Evolutionary conservation across 2,888 invertebrate species (phyloP), one percentile per base, ranked within the genome.

Genomic region (Scaptomyza reducta): DNA sequence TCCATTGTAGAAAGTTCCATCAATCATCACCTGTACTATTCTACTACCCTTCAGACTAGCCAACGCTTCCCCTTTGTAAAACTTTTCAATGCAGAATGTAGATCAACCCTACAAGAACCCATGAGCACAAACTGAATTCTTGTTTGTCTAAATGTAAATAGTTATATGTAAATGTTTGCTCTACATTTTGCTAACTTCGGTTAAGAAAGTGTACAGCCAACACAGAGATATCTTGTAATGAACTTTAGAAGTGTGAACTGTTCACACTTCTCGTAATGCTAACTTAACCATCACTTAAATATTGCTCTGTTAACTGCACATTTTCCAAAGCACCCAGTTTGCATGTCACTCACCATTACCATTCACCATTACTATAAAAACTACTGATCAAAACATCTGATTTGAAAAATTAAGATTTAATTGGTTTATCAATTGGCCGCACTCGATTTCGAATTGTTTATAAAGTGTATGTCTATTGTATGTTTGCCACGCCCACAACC

Each of bases 361-460:
- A 22, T 50, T 54, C 69, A 41, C 57, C 35, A 33, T 33, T 25
- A 18, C 1, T 25, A 46, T 40, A 16, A 31, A 31, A 29, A 6
- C 5, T 55, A 51, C 46, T 11, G 13, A 45, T 55, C 58, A 42
- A 11, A 46, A 45, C 47, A 44, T 25, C 14, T 33, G 67, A 63
- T 46, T 33, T 29, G 11, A 44, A 47, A 38, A 33, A 47, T 53
- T 33, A 44, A 31, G 42, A 25, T 33, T 40, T n/a, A 31, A 86
- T 88, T 77, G 86, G 75, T 62, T 77, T 45, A 59, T 54, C 50
- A 69, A 83, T 85, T 88, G 84, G 88, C 76, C 66, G 58, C 68
- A 66, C 31, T 59, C 42, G 44, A 40, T 51, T 66, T 35, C 66
- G 14, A 68, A 49, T 57, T 49, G 35, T 60, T 50, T 72, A 51